phyloP scores from a whole-genome alignment of 2,797 vertebrate genomes.

The Sparus aurata region DNA sequence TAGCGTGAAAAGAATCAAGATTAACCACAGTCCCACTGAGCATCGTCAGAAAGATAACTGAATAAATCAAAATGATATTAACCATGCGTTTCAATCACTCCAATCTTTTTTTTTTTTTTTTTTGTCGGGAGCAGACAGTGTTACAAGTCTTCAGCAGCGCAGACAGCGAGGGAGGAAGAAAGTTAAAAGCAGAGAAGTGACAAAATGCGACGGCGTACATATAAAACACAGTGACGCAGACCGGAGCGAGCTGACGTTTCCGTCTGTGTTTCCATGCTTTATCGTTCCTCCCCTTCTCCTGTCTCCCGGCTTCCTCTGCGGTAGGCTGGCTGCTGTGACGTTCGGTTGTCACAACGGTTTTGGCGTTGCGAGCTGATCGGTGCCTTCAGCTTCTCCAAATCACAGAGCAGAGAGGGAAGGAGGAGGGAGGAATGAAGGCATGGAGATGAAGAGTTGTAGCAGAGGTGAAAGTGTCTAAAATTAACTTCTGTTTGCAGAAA shows the following conservation, averaged over 20 bases:
- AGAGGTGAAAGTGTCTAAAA: not conserved
- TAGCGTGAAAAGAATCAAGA: slow-evolving; percentile 17
- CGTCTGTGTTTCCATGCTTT: slow-evolving; percentile 10
- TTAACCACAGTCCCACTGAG: not conserved
- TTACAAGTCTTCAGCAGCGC: not conserved
- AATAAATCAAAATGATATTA: not conserved
- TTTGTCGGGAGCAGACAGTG: not conserved
- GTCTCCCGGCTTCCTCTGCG: slow-evolving; percentile 19
- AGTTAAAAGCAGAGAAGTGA: not conserved
- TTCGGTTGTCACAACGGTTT: slow-evolving; percentile 47
- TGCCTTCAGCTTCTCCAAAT: slow-evolving; percentile 39
- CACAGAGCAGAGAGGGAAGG: not conserved
- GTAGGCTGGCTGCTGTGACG: slow-evolving; percentile 24
- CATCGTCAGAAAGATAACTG: slow-evolving; percentile 6
- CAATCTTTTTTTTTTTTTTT: not conserved
- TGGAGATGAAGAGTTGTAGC: not conserved
- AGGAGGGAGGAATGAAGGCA: not conserved
- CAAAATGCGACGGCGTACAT: slow-evolving; percentile 11
- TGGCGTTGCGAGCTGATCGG: slow-evolving; percentile 20
- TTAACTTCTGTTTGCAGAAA: not conserved
- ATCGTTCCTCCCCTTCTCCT: not conserved
- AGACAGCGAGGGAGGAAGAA: slow-evolving; percentile 1
- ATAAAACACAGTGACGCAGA: slow-evolving; percentile 11
- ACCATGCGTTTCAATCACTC: not conserved
- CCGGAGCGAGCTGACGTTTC: slow-evolving; percentile 9